These are phyloP conservation scores for Ciconia nigra DNA, from an alignment of 2,797 vertebrate genomes.

Conservation along the genomic window DNA sequence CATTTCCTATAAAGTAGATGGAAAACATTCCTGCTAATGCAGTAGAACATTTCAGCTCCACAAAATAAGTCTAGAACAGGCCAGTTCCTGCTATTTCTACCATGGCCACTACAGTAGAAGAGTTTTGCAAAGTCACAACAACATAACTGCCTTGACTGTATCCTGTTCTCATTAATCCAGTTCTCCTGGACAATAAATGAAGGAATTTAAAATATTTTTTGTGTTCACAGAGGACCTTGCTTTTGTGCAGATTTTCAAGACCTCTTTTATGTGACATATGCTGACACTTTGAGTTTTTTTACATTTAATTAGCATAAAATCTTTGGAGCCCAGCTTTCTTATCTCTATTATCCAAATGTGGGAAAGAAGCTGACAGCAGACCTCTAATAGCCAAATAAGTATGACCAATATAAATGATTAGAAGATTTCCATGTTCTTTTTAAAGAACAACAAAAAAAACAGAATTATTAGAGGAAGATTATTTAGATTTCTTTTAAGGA, in stretches of 20 bases:
- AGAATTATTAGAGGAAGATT: not conserved
- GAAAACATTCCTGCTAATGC: not conserved
- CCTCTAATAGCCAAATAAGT: not conserved
- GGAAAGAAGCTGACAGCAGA: not conserved
- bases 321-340: not conserved
- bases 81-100: not conserved
- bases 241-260: not conserved
- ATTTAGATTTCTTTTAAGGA: not conserved
- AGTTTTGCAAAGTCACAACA: not conserved
- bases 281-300: not conserved
- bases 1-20: not conserved
- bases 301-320: constrained; percentile 20
- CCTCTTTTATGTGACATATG: not conserved
- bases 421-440: not conserved
- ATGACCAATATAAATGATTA: not conserved
- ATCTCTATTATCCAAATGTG: not conserved
- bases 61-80: not conserved
- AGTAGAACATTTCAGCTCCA: not conserved
- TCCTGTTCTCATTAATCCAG: not conserved
- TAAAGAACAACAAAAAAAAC: not conserved
- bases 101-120: not conserved
- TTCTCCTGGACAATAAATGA: not conserved
- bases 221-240: not conserved
- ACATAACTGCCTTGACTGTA: not conserved
- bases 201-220: not conserved